Base-by-base conservation (phyloP, 2,113 vertebrate genomes). In the Mesoclemmys tuberculata region DNA sequence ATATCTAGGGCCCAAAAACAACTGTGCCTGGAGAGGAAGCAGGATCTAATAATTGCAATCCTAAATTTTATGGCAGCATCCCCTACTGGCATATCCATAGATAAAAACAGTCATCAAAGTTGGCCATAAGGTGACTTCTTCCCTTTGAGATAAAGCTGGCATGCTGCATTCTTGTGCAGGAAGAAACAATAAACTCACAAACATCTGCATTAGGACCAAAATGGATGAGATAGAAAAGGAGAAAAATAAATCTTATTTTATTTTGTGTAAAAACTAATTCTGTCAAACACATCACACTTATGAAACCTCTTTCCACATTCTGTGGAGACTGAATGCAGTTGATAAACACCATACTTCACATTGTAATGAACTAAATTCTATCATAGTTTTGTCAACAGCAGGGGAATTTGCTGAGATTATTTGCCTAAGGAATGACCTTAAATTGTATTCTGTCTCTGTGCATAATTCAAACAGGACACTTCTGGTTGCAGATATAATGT, bases 321-420 rank as follows among this genome's bases (percentile, higher is more conserved):
- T 46, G 82, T 46, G 41, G 24, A 44, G 18, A 24, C 8, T 38
- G 84, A 51, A 74, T 38, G 38, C 35, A 75, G 51, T 24, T 49
- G 84, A 79, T 26, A 94, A 83, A 83, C 3, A 80, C 21, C 6
- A 22, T 18, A 55, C 22, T 85, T 46, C 10, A 82, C 4, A 16
- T 71, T 64, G 44, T n/a, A 51, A 74, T 8, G 5, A 82, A 93
- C 78, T 16, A 0, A 89, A 35, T 91, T 85, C 21, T 87, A 19
- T 38, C 0, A 0, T 31, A 79, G 26, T 49, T 90, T 55, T 79
- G 4, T 38, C 55, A 87, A 46, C 35, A 87, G 41, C 24, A 85
- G 51, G 68, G 51, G 89, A 81, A 85, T 64, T 87, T 90, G 41
- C 11, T n/a, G 51, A 82, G 19, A 27, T 49, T 68, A 56, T 91